These are phyloP conservation scores for Dorcus parallelipipedus DNA, from an alignment of 2,888 invertebrate species.

Conservation along the genomic window DNA sequence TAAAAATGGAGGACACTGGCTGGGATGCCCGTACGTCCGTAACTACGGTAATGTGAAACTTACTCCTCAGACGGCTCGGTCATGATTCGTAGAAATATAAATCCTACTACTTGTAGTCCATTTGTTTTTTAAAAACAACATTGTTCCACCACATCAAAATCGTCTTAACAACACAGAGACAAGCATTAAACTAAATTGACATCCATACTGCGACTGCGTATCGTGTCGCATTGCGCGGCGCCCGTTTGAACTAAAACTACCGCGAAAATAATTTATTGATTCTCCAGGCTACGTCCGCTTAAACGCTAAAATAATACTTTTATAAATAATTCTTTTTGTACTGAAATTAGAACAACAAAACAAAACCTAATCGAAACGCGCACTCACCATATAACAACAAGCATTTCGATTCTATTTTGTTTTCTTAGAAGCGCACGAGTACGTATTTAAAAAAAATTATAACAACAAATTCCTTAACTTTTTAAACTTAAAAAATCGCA, in stretches of 20 bases:
- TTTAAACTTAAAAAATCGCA: too few species aligned
- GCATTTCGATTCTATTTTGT: too few species aligned
- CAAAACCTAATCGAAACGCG: too few species aligned
- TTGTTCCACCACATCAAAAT: constrained; percentile 50
- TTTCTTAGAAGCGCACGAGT: too few species aligned
- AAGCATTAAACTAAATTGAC: constrained; percentile 56
- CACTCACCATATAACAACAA: too few species aligned
- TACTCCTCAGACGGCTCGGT: constrained; percentile 89
- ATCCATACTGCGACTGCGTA: constrained; percentile 60
- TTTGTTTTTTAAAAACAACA: constrained; percentile 56
- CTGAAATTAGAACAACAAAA: too few species aligned
- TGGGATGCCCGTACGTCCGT: constrained; percentile 14
- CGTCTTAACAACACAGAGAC: constrained; percentile 46
- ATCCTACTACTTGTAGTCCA: constrained; percentile 75
- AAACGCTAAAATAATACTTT: too few species aligned
- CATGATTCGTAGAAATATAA: constrained; percentile 83
- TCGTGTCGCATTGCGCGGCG: constrained; percentile 6
- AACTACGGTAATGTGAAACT: constrained; percentile 50
- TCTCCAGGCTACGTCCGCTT: background rate
- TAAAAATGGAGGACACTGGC: constrained; percentile 39
- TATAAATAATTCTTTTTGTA: too few species aligned
- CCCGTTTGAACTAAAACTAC: constrained; percentile 6
- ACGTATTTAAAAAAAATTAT: too few species aligned
- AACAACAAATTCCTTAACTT: too few species aligned
- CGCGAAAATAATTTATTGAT: constrained; percentile 22